A percentile compares a stretch with the other conserved stretches of the same genome.
phyloP scores from a whole-genome alignment of 1,140 invertebrate species.

The Thaumatotibia leucotreta region DNA sequence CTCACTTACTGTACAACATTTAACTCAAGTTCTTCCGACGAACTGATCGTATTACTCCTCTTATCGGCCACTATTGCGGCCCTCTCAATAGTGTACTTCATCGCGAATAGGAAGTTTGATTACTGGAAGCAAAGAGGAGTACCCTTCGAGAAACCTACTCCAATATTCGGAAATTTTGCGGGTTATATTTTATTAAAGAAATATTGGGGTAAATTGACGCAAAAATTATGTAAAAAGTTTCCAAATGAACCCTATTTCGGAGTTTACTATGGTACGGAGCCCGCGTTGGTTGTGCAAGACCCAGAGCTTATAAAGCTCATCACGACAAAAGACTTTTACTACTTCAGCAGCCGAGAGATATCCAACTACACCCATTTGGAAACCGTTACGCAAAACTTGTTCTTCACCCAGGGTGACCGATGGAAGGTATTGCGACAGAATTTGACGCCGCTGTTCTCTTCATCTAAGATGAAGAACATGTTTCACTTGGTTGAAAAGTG shows the following conservation, averaged over 20 bases:
- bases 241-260: constrained; percentile 54
- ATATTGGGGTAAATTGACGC: constrained; percentile 18
- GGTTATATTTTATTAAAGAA: constrained; percentile 41
- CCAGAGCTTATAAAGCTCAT: constrained; percentile 71
- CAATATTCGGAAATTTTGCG: constrained; percentile 59
- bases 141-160: constrained; percentile 40
- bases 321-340: constrained; percentile 71
- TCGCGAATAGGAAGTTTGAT: constrained; percentile 27
- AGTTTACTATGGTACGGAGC: constrained; percentile 56
- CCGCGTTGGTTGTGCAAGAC: constrained; percentile 61
- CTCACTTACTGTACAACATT: not conserved
- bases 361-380: constrained; percentile 67
- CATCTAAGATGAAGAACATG: constrained; percentile 79
- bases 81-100: constrained; percentile 10
- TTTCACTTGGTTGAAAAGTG: constrained; percentile 67
- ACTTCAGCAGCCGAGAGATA: constrained; percentile 69
- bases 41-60: not conserved
- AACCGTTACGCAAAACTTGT: constrained; percentile 43
- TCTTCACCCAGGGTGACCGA: constrained; percentile 53
- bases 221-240: constrained; percentile 39
- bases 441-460: constrained; percentile 78
- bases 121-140: constrained; percentile 63
- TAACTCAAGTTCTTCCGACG: not conserved
- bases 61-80: not conserved
- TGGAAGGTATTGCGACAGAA: constrained; percentile 79